Evolutionary conservation across 2,888 invertebrate genomes (phyloP), one percentile per base, ranked within the genome.

Genomic region (Acleris holmiana): DNA sequence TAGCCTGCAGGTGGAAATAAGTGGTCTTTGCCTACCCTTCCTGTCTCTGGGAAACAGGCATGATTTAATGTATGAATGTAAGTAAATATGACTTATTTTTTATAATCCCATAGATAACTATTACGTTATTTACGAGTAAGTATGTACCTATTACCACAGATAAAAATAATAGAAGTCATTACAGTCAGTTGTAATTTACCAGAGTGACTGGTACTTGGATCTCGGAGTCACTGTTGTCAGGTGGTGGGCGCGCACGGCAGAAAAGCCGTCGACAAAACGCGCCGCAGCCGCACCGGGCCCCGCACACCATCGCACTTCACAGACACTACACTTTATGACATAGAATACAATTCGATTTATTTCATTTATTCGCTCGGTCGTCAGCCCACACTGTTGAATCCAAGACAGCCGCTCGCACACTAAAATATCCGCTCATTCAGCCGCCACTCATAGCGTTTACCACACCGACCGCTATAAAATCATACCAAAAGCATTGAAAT

Each of bases 211-310:
- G 85, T 64, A 77, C 73, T 50, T 75, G 71, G 51, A 78, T 76
- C 57, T 77, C 77, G 21, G 66, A 69, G 49, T 51, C 47, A 61
- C 48, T 46, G 44, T 50, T 76, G 67, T 69, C 73, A 49, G 82
- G 83, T 4, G 80, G 71, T 10, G 76, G 71, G 23, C 74, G 77
- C 25, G 75, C 69, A 66, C 88, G 85, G 74, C 89, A 89, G 77
- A 89, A 89, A 66, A 91, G 68, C 68, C 85, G 83, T 51, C 84
- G 83, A 72, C 91, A 91, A 69, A 89, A 80, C 29, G 83, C 83
- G 65, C 85, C 79, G 71, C 91, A 91, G 44, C 84, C 79, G 72
- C 89, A 89, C 74, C 78, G 80, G 66, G 78, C 79, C 47, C 76
- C 80, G 65, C 86, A 84, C 69, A 86, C 89, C 89, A 82, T 69